phyloP scores from a whole-genome alignment of 2,797 vertebrate genomes.

The Allobates femoralis region DNA sequence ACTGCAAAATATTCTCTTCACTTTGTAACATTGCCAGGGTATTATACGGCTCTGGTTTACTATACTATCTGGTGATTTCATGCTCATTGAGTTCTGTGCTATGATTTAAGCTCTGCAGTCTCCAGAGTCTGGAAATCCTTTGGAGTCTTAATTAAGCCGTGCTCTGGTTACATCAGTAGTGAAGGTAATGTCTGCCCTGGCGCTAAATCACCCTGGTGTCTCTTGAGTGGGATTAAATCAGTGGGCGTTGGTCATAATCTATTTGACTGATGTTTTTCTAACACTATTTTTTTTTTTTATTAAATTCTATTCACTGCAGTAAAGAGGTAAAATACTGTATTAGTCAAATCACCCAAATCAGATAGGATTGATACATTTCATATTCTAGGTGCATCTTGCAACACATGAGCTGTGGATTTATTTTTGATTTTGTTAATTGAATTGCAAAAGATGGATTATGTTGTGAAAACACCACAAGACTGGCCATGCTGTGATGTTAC shows the following conservation, averaged over 20 bases:
- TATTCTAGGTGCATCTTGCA: no score
- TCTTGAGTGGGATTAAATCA: background rate
- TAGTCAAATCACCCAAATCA: no score
- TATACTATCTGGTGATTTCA: background rate
- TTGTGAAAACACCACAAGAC: no score
- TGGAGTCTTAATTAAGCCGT: conserved; percentile 12
- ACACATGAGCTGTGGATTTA: no score
- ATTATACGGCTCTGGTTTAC: no score
- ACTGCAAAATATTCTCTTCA: background rate
- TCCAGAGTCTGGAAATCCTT: conserved; percentile 26
- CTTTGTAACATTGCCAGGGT: background rate
- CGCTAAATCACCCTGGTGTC: background rate
- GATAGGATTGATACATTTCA: no score
- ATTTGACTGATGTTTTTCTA: background rate
- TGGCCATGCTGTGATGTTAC: no score
- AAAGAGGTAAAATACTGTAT: no score
- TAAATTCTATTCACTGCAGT: no score
- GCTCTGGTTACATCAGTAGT: background rate
- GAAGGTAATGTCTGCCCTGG: background rate
- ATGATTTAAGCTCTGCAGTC: background rate
- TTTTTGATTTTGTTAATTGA: no score
- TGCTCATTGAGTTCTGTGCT: background rate
- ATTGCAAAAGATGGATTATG: no score
- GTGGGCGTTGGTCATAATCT: background rate
- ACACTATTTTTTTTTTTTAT: no score